Evolutionary conservation across 35 echinoderm and acorn worm genomes (phyloP).

Genomic region (Diadema setosum): DNA sequence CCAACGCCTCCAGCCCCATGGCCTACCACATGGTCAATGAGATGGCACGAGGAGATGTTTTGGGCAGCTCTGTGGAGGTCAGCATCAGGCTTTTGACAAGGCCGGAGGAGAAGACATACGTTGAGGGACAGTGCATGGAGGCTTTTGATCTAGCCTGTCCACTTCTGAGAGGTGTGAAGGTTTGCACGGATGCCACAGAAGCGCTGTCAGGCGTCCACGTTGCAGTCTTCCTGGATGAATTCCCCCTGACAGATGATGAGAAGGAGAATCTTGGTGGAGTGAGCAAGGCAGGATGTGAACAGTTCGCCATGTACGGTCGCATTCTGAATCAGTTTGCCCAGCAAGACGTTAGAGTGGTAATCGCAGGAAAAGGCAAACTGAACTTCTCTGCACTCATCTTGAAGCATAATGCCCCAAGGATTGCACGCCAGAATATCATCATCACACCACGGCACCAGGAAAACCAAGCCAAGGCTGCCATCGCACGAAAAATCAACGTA

Average conservation of each 20-base stretch:
- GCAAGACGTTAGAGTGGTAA: constrained; percentile 70
- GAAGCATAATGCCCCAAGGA: constrained; percentile 35
- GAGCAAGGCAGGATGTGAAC: constrained; percentile 53
- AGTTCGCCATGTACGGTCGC: constrained; percentile 68
- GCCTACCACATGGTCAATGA: constrained; percentile 84
- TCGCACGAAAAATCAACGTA: constrained; percentile 81
- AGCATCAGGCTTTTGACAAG: constrained; percentile 63
- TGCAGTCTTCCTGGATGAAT: constrained; percentile 78
- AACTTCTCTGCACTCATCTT: constrained; percentile 94
- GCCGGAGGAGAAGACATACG: background rate
- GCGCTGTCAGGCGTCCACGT: constrained; percentile 66
- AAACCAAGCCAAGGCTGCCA: constrained; percentile 83
- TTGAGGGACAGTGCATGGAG: constrained; percentile 79
- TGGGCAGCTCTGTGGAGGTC: constrained; percentile 61
- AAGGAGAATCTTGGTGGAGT: constrained; percentile 61
- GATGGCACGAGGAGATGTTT: constrained; percentile 75
- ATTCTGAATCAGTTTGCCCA: constrained; percentile 48
- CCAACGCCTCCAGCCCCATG: constrained; percentile 68
- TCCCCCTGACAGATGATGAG: constrained; percentile 36
- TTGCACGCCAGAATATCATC: constrained; percentile 80
- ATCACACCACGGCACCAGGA: constrained; percentile 68
- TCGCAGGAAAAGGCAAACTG: constrained; percentile 71
- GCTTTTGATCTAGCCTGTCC: constrained; percentile 72
- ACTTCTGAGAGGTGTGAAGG: constrained; percentile 57
- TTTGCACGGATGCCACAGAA: constrained; percentile 53